Evolutionary conservation across 2,113 vertebrate genomes (phyloP).

Genomic region (Leucosticte australis): DNA sequence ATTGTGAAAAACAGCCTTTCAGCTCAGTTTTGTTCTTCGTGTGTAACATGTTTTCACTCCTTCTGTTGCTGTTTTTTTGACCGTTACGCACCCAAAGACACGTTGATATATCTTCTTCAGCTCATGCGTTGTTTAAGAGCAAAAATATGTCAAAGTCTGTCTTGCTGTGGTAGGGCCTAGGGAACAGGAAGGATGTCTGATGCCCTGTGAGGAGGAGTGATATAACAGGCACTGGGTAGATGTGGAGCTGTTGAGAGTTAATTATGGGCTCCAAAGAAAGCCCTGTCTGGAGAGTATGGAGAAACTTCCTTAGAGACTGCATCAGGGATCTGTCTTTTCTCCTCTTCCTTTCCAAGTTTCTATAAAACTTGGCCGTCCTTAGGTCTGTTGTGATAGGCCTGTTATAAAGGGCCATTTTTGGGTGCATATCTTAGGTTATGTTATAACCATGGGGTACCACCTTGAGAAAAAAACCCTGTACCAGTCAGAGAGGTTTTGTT

Average conservation of each 20-base stretch:
- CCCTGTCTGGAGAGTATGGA: neutral
- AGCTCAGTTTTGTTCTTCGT: neutral
- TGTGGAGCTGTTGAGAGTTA: neutral
- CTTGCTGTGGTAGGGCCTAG: neutral
- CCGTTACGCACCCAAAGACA: neutral
- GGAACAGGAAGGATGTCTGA: neutral
- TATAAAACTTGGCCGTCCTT: neutral
- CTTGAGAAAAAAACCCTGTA: neutral
- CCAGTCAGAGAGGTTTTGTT: neutral
- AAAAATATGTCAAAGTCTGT: neutral
- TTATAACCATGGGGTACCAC: neutral
- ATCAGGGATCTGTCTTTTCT: neutral
- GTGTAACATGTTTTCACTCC: neutral
- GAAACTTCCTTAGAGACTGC: neutral
- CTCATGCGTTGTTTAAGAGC: neutral
- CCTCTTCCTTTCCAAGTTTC: neutral
- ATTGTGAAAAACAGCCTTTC: neutral
- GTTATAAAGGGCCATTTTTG: neutral
- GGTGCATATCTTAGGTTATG: neutral
- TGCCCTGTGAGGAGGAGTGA: neutral
- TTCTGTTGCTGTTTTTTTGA: neutral
- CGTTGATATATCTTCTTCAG: neutral
- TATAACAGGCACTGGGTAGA: neutral
- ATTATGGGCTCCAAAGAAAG: neutral
- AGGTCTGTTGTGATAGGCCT: neutral